Evolutionary conservation across 2,888 invertebrate genomes (phyloP), one percentile per base, ranked within the genome.

Genomic region (Lasiommata megera): DNA sequence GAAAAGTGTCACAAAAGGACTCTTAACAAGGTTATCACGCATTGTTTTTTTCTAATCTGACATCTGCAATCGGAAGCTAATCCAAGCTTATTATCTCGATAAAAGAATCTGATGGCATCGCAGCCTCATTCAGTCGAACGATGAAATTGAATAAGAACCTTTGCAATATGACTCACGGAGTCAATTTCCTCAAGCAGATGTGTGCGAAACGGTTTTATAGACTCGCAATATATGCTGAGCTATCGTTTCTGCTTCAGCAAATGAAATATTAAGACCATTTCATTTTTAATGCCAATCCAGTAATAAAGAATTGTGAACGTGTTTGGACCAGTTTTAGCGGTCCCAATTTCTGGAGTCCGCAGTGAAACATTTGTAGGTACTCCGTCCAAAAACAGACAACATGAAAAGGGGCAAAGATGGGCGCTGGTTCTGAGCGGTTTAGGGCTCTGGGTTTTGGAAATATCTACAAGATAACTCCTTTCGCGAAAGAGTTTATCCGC

Each of bases 121-220:
- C 6, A 44, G 34, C 40, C 16, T 29, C 51, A 7, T 40, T 52
- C 38, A n/a, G 38, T 14, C 14, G 29, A 37, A 40, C 40, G 40
- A 40, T 29, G 51, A 52, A 40, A 52, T 52, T 29, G 51, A 52
- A 51, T 29, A 38, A 29, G 51, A 52, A 14, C 34, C 34, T 29
- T 52, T 16, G 51, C 40, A 40, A 52, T 52, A 52, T 52, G 51
- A 47, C 47, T 14, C 46, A 11, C 34, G 16, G 51, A 52, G 51
- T 16, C 51, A 40, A 52, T 52, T 52, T 52, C 51, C 40, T 29
- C 40, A 40, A 37, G 40, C 51, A 52, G 51, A 52, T 52, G 51
- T 40, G 40, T 11, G 50, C 37, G 51, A 40, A 29, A 40, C 29
- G 38, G 51, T 17, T 52, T 41, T 52, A 52, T 31, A n/a, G 40